These are phyloP conservation scores for Enteromius trimaculatus DNA, from an alignment of 2,797 vertebrate genomes.

Conservation along the genomic window DNA sequence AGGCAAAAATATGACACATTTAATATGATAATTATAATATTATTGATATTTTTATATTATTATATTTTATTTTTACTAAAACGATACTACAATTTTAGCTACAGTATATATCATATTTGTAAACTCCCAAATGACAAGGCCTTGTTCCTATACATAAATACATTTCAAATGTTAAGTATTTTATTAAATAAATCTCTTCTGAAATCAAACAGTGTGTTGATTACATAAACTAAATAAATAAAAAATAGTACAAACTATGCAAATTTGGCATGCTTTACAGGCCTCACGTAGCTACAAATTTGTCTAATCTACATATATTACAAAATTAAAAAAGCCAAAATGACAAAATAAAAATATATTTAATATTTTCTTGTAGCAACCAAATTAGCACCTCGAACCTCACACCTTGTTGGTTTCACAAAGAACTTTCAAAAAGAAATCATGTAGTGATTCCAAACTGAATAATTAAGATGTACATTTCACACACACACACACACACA, in stretches of 20 bases:
- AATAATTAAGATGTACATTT: conserved; percentile 6
- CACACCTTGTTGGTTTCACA: background rate
- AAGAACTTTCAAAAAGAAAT: background rate
- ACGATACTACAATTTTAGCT: background rate
- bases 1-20: background rate
- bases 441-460: conserved; percentile 1
- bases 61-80: background rate
- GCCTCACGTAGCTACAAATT: background rate
- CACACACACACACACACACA: background rate
- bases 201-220: background rate
- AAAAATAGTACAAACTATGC: background rate
- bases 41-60: background rate
- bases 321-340: background rate
- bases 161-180: background rate
- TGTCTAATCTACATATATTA: background rate
- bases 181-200: background rate
- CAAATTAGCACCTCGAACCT: background rate
- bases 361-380: background rate
- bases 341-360: background rate
- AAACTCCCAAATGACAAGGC: background rate
- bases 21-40: background rate
- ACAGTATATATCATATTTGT: background rate
- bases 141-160: background rate
- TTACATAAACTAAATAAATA: background rate
- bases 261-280: background rate